Evolutionary conservation across 1,140 invertebrate genomes (phyloP).

Genomic region (Brachionus paranguensis): DNA sequence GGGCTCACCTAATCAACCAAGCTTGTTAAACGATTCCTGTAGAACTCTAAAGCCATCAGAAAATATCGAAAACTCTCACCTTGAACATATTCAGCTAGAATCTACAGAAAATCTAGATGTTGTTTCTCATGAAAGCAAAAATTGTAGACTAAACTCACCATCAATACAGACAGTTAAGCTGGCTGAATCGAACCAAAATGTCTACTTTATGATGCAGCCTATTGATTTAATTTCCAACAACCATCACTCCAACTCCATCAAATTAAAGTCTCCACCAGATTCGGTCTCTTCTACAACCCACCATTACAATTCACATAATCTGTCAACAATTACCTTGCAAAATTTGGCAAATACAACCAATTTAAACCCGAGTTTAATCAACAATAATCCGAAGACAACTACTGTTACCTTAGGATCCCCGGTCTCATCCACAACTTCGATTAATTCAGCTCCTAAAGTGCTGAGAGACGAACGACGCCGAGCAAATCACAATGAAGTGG

Average conservation of each 20-base stretch:
- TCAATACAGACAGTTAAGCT: not conserved
- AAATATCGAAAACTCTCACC: not conserved
- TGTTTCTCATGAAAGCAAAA: not conserved
- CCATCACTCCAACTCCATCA: not conserved
- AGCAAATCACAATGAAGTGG: constrained; percentile 59
- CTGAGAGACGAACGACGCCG: constrained; percentile 54
- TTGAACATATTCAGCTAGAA: not conserved
- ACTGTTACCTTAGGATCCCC: constrained; percentile 16
- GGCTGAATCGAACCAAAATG: constrained; percentile 6
- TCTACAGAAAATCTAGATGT: not conserved
- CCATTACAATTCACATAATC: not conserved
- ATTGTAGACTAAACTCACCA: not conserved
- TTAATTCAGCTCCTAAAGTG: constrained; percentile 41
- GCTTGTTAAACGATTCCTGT: not conserved
- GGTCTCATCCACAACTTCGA: not conserved
- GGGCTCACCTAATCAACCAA: not conserved
- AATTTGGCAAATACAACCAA: not conserved
- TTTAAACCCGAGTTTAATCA: not conserved
- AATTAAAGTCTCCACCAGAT: not conserved
- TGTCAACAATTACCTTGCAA: constrained; percentile 7
- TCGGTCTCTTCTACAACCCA: not conserved
- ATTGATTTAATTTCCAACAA: not conserved
- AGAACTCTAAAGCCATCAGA: not conserved
- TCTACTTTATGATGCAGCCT: constrained; percentile 29
- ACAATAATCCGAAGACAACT: not conserved